A percentile compares a stretch with the other conserved stretches of the same genome.
Evolutionary conservation across 2,113 vertebrate species (phyloP).

Genomic region (Microcebus tavaratra): DNA sequence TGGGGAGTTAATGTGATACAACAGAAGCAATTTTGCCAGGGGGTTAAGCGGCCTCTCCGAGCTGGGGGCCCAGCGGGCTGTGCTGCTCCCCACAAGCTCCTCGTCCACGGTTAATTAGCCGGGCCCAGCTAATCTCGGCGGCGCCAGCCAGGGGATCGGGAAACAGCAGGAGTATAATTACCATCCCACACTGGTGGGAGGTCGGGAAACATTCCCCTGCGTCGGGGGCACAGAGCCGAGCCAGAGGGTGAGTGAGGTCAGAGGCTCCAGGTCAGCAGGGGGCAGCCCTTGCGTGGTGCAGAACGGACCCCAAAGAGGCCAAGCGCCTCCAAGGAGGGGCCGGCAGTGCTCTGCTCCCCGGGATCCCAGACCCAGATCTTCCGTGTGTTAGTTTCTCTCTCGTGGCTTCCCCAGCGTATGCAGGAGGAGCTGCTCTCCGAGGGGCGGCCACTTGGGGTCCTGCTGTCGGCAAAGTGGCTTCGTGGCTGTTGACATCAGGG

Average conservation of each 20-base stretch:
- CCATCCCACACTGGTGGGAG: background rate
- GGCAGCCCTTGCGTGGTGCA: fast-evolving
- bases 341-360: background rate
- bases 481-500: no score
- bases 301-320: background rate
- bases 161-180: background rate
- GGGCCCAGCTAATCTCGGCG: background rate
- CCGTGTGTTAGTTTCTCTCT: fast-evolving
- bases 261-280: background rate
- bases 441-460: fast-evolving
- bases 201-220: no score
- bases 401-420: background rate
- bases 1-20: background rate
- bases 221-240: background rate
- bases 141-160: background rate
- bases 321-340: background rate
- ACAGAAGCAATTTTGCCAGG: background rate
- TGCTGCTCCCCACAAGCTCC: background rate
- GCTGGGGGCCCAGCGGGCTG: fast-evolving
- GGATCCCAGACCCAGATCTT: background rate
- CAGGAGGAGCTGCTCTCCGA: background rate
- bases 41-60: no score
- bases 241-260: no score
- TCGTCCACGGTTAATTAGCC: background rate
- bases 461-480: no score